phyloP scores from a whole-genome alignment of 1,140 invertebrate species.

The Sycophila sp. region DNA sequence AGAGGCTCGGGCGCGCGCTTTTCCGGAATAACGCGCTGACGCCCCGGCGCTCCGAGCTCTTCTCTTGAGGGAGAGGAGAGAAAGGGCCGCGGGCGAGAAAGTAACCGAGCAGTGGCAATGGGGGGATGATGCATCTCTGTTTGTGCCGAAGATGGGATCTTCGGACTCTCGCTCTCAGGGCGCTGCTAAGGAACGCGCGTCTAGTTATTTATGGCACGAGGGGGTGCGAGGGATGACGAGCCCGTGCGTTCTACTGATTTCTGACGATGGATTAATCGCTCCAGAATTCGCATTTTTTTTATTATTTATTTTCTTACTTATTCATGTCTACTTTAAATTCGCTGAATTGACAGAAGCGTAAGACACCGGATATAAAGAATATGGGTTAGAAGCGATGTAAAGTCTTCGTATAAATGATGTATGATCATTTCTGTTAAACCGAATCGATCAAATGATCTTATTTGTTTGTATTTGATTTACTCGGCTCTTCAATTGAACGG shows the following conservation, averaged over 20 bases:
- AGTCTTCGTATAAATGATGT: too few species aligned
- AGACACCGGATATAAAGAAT: too few species aligned
- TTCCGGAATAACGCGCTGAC: conserved; percentile 45
- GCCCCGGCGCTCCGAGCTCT: conserved; percentile 10
- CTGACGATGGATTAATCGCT: conserved; percentile 18
- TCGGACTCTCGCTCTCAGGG: background rate
- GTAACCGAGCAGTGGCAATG: conserved; percentile 1
- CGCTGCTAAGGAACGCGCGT: background rate
- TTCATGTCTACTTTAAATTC: too few species aligned
- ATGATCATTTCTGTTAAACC: too few species aligned
- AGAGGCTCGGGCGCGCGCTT: conserved; percentile 38
- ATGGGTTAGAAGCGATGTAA: too few species aligned
- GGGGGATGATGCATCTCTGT: conserved; percentile 32
- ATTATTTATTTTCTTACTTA: too few species aligned
- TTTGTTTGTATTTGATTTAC: too few species aligned
- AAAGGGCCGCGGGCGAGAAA: conserved; percentile 15
- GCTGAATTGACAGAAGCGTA: too few species aligned
- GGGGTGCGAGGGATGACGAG: background rate
- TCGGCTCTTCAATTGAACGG: too few species aligned
- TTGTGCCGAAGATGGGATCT: conserved; percentile 29
- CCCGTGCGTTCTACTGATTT: background rate
- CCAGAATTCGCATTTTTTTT: background rate
- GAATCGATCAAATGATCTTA: too few species aligned
- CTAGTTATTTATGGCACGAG: conserved; percentile 27
- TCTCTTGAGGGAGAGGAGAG: conserved; percentile 21